Evolutionary conservation across 2,797 vertebrate species (phyloP).

Genomic region (Poeciliopsis gracilis): DNA sequence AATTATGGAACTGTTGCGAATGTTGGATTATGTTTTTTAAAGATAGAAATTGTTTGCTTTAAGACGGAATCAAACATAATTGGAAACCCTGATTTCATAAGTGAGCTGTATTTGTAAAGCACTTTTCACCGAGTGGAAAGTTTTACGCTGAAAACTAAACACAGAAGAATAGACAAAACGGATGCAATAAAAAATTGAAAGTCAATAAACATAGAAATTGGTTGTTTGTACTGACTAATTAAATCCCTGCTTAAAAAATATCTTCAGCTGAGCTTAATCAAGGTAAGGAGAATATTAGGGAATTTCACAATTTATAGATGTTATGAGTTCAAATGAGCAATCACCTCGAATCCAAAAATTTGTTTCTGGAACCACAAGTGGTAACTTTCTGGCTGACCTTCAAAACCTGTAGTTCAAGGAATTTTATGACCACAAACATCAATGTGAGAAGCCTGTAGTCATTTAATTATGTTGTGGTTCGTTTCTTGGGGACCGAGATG

Average conservation of each 20-base stretch:
- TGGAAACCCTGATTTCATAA: background rate
- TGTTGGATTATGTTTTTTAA: background rate
- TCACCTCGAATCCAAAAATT: background rate
- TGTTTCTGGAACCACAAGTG: background rate
- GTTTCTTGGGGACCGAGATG: no score
- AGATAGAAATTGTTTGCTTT: background rate
- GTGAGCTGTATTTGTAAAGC: background rate
- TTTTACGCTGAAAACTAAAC: background rate
- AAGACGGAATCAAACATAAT: background rate
- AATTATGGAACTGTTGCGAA: background rate
- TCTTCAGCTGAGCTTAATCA: background rate
- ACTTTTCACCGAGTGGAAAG: background rate
- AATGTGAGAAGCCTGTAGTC: no score
- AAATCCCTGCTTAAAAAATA: background rate
- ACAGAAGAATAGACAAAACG: background rate
- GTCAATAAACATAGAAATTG: background rate
- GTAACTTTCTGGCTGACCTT: background rate
- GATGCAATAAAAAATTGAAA: background rate
- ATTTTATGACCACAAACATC: no score
- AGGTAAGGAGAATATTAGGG: background rate
- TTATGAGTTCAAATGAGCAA: background rate
- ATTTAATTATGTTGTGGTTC: no score
- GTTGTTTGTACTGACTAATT: background rate
- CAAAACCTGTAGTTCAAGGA: no score
- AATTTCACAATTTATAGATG: no score